Conservation (phyloP, 2,113 vertebrate species). For the Bettongia penicillata region DNA sequence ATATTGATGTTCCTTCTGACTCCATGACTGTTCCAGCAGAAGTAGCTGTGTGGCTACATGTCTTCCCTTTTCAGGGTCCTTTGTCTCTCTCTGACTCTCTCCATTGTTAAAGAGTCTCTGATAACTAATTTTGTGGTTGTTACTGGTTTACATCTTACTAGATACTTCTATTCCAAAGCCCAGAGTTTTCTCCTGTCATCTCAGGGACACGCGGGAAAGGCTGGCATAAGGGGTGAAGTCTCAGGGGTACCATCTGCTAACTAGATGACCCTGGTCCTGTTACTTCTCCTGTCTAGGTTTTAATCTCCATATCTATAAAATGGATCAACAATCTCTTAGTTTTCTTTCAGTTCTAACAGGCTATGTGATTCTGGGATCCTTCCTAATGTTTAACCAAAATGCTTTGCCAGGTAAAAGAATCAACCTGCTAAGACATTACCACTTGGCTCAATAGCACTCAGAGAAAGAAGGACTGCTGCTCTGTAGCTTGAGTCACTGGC, state of each 20-base stretch:
- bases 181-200: not conserved
- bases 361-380: not conserved
- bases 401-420: not conserved
- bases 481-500: not conserved
- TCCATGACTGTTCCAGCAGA: not conserved
- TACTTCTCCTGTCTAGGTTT: not conserved
- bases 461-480: not conserved
- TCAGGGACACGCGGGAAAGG: not conserved
- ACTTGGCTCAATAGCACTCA: not conserved
- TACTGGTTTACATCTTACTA: not conserved
- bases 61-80: not conserved
- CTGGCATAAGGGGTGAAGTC: not conserved
- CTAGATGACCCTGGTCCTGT: not conserved
- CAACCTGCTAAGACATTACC: not conserved
- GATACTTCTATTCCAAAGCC: not conserved
- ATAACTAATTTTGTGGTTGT: not conserved
- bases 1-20: not conserved
- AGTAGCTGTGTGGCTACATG: not conserved
- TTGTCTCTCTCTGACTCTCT: not conserved
- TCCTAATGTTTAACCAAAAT: not conserved
- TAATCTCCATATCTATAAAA: not conserved
- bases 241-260: not conserved
- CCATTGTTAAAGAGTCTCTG: not conserved
- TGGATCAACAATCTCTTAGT: not conserved
- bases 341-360: not conserved